Base-by-base conservation (phyloP, 2,113 vertebrate species). In the Carollia perspicillata region DNA sequence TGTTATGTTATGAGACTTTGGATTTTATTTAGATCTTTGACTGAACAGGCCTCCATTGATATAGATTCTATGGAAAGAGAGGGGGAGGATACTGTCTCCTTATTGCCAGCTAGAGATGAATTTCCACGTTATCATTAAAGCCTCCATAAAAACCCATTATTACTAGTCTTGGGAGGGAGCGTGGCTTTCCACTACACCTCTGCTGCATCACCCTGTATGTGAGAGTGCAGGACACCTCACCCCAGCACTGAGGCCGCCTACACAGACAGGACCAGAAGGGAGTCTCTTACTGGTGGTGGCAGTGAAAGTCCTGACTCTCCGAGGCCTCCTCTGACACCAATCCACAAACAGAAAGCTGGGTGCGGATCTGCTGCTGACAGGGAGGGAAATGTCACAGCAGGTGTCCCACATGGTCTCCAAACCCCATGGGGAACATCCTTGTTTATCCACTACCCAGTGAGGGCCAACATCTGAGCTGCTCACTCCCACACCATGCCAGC, bases 231-330 rank as follows among this genome's bases (percentile, higher is more conserved):
- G 28, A 2, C 78, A 5, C 8, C 44, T 65, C 18, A 4, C 14
- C 30, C 17, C 1, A 17, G 12, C 1, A 55, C 18, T 30, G 42
- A 55, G 40, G 35, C 30, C 33, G 18, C 6, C 33, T 69, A 1
- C 6, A 14, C 1, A 2, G 33, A 18, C 9, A 30, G 20, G 23
- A 71, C n/a, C 18, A 6, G 8, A 2, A 12, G 3, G 8, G 20
- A n/a, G 14, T 35, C 37, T 74, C 6, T 69, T 65, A 11, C 8
- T 23, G 26, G 42, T 30, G 13, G 2, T 53, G 5, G 47, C 10
- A 8, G 16, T 11, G 16, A 74, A 35, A 2, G 14, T 23, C 30
- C 28, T 84, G 10, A 49, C 60, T 55, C 22, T 44, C 37, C 13
- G 10, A 40, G n/a, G 12, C 6, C 12, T 75, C 40, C 37, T 33